Conservation (phyloP, 37 sponge, comb jelly and placozoan species). For the Geodia barretti region DNA sequence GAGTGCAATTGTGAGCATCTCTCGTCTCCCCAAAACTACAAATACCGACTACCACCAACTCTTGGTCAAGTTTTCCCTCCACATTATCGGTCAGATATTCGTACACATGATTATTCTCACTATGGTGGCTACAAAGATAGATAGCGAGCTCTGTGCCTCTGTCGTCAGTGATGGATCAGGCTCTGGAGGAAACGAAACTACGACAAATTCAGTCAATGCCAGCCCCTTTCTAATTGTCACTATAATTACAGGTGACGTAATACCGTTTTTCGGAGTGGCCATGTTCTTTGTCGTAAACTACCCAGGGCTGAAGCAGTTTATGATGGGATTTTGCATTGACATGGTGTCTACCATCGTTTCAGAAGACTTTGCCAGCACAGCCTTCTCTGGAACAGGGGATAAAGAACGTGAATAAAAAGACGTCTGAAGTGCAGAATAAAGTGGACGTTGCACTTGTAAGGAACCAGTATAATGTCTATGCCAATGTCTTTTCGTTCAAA, state of each 20-base stretch:
- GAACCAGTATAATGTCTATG: background rate
- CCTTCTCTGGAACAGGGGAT: background rate
- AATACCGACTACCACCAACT: background rate
- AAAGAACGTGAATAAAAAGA: background rate
- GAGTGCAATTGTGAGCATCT: background rate
- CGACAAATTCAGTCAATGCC: background rate
- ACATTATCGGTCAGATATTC: constrained; percentile 5
- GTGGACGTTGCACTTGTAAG: background rate
- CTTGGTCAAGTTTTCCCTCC: constrained; percentile 5
- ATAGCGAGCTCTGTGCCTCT: background rate
- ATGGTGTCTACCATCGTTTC: background rate
- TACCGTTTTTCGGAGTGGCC: constrained; percentile 6
- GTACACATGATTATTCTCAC: background rate
- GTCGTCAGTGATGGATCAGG: background rate
- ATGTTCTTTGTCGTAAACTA: constrained; percentile 34
- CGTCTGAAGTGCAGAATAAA: background rate
- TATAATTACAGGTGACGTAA: constrained; percentile 6
- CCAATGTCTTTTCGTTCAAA: background rate
- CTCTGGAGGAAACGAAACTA: background rate
- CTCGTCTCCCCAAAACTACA: background rate
- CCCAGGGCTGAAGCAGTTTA: constrained; percentile 5
- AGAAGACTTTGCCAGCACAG: background rate
- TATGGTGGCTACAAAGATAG: constrained; percentile 5
- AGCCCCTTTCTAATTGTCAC: constrained; percentile 20
- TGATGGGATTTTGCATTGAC: constrained; percentile 16